Evolutionary conservation across 1,140 invertebrate genomes (phyloP), one percentile per base, ranked within the genome.

Genomic region (Triops cancriformis): DNA sequence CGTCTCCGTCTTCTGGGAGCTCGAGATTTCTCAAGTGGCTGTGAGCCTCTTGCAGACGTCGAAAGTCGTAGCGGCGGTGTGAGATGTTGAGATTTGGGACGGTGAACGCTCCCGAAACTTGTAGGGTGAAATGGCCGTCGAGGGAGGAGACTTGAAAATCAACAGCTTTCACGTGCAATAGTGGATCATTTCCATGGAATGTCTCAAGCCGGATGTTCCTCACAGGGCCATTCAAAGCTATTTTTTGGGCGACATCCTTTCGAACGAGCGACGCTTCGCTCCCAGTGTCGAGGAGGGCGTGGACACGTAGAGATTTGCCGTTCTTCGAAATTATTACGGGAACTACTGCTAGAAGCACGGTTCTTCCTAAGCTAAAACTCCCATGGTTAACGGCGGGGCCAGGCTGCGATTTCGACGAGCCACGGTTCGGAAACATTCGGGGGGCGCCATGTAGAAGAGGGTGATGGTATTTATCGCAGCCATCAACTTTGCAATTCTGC

Each of bases 1-100:
- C 74, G 26, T 43, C 10, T 18, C n/a, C n/a, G 12, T 1, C 42
- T 10, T n/a, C 5, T 1, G 74, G 74, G 1, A 76, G 74, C 10
- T 31, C 10, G 3, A 76, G n/a, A 14, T 42, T 31, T 10, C 37
- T 27, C 41, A 76, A 45, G 74, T 76, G 74, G 11, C 10, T n/a
- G 28, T 26, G 45, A 7, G 28, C 18, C 51, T 64, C 23, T 64
- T 64, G 51, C 9, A 64, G 51, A 12, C 51, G 51, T 64, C 18
- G n/a, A 64, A 64, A 18, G n/a, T 64, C 51, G 23, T 64, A 64
- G 23, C 51, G 9, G 10, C 51, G 51, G 26, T 23, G 14, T 42
- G 74, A 76, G 4, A 76, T 76, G 45, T 76, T 76, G 10, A 76
- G 74, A 41, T 76, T 76, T 11, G 74, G 74, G n/a, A 76, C 74